phyloP scores from a whole-genome alignment of 1,140 invertebrate genomes.

The Phthorimaea operculella region DNA sequence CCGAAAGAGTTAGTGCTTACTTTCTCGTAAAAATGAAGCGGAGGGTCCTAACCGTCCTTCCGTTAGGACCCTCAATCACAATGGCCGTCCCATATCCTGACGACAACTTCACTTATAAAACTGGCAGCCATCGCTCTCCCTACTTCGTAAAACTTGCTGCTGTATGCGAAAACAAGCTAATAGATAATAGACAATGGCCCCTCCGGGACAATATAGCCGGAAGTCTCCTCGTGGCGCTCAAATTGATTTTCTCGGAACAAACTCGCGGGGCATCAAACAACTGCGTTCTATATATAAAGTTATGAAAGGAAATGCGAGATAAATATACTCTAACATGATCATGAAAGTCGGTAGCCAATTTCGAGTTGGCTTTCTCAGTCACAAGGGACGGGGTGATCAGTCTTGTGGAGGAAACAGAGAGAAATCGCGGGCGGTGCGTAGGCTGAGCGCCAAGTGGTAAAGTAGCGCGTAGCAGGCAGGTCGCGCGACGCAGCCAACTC shows the following conservation, averaged over 20 bases:
- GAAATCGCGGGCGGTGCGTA: conserved; percentile 22
- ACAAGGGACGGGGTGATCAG: conserved; percentile 31
- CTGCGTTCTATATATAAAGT: not conserved
- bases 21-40: not conserved
- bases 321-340: conserved; percentile 1
- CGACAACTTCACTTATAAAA: not conserved
- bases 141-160: not conserved
- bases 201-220: not conserved
- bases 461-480: conserved; percentile 26
- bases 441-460: conserved; percentile 32
- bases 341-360: conserved; percentile 14
- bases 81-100: not conserved
- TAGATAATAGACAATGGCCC: not conserved
- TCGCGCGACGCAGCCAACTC: conserved; percentile 28
- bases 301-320: not conserved
- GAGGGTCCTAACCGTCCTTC: not conserved
- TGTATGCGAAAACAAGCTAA: not conserved
- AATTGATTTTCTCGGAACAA: conserved; percentile 6
- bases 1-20: not conserved
- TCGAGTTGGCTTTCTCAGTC: conserved; percentile 16
- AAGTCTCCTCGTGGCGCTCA: not conserved
- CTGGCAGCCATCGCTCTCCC: not conserved
- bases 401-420: conserved; percentile 26
- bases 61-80: not conserved
- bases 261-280: not conserved